phyloP scores from a whole-genome alignment of 1,140 invertebrate genomes.

The Trachymyrmex septentrionalis region DNA sequence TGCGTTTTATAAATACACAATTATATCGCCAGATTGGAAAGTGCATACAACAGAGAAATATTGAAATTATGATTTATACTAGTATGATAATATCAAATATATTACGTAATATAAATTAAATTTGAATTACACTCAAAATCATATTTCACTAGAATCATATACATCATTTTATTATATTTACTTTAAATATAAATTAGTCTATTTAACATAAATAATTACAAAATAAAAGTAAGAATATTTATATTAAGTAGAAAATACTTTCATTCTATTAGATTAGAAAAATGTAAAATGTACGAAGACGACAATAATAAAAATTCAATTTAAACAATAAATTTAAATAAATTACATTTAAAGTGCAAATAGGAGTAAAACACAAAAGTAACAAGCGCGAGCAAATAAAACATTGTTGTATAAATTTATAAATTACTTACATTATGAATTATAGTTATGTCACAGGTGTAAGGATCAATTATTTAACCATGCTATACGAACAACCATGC shows the following conservation, averaged over 20 bases:
- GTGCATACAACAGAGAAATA: neutral
- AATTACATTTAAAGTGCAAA: neutral
- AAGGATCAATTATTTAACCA: neutral
- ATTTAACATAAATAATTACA: neutral
- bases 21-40: neutral
- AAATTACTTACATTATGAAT: neutral
- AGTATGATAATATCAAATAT: neutral
- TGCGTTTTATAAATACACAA: conserved; percentile 8
- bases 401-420: neutral
- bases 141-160: neutral
- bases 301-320: neutral
- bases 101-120: neutral
- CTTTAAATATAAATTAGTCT: neutral
- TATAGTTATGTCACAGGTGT: neutral
- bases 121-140: neutral
- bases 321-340: neutral
- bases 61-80: neutral
- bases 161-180: neutral
- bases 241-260: neutral
- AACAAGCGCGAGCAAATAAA: neutral
- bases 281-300: neutral
- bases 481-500: conserved; percentile 33
- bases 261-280: neutral
- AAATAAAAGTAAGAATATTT: neutral
- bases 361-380: neutral